Base-by-base conservation (phyloP, 30 jellyfish, hydroid and myxozoan species). In the Hydractinia symbiolongicarpus region DNA sequence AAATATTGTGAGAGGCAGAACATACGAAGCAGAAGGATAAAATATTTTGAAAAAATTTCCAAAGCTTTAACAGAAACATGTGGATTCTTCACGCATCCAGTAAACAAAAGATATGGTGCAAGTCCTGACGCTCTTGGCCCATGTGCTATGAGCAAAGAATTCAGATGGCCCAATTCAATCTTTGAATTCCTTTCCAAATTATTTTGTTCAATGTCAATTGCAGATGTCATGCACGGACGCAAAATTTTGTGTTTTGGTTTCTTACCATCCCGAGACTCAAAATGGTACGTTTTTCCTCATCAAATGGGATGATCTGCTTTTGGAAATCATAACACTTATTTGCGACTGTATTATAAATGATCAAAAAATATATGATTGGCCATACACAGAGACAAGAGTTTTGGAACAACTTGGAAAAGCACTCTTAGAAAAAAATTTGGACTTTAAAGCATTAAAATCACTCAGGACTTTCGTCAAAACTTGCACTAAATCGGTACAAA, bases 81-180 rank as follows among this genome's bases (percentile, higher is more conserved):
- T 50, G 80, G 67, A 20, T 71, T 71, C n/a, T 71, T 19, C 50
- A 19, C 40, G 40, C 80, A 9, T 58, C 80, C 80, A 19, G 30
- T 58, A 71, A 71, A 52, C n/a, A 15, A 54, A 71, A 15, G 40
- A 52, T 71, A 19, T 71, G 80, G 80, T 19, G 55, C 80, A n/a
- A 71, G 80, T 50, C 80, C 80, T n/a, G 67, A 71, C 52, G 80
- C 80, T 52, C 80, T 13, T 71, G 80, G 80, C 15, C 80, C 70
- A 50, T 30, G 40, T 14, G 80, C 60, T 8, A 71, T 4, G 80
- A 71, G 80, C 80, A 71, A 71, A n/a, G 15, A 50, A 71, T 19
- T n/a, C 60, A 19, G 52, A 71, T 71, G 80, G 80, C 40, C 67
- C 67, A 71, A 7, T 71, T 19, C 40, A 49, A 71, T 19, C 55